Base-by-base conservation (phyloP, 2,797 vertebrate genomes). In the Sebastes iracundus region DNA sequence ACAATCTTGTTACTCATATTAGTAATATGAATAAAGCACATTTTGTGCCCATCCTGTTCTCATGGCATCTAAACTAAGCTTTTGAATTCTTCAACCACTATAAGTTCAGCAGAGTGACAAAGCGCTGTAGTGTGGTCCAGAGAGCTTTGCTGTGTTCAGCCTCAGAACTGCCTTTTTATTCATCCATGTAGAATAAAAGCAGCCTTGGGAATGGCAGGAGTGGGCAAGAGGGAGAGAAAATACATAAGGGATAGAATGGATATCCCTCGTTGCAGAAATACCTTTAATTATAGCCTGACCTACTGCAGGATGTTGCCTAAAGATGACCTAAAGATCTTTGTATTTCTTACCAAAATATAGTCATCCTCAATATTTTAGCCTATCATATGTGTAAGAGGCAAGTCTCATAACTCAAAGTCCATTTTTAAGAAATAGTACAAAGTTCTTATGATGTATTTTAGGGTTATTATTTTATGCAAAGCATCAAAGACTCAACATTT, bases 101-200 rank as follows among this genome's bases (percentile, higher is more conserved):
- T 61, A 72, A 75, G 78, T 88, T 88, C 35, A 80, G 56, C 79
- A 68, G 75, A 69, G 72, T 83, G 65, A 85, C 42, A 56, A 66
- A 73, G 72, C 23, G 2, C 53, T 79, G 75, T 60, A 77, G 49
- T 68, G 72, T 70, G 49, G 75, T 78, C 76, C 66, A 67, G 72
- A 86, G 79, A 88, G 80, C 83, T 75, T 84, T 84, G 56, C 78
- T 77, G 71, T 90, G 86, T 91, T 84, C 79, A 84, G 14, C 59
- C 70, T 74, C 59, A 76, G n/a, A 83, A 75, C 72, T 82, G 77
- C 66, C 79, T 87, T 87, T 91, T 85, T 88, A 81, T 83, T 89
- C 86, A 92, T 89, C 71, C 87, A 92, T 90, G 87, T 87, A 86
- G 90, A 92, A 91, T 92, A 91, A 93, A 88, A 91, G 85, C 88